Base-by-base conservation (phyloP, 1,140 invertebrate genomes). In the Drosophila ohnishii region DNA sequence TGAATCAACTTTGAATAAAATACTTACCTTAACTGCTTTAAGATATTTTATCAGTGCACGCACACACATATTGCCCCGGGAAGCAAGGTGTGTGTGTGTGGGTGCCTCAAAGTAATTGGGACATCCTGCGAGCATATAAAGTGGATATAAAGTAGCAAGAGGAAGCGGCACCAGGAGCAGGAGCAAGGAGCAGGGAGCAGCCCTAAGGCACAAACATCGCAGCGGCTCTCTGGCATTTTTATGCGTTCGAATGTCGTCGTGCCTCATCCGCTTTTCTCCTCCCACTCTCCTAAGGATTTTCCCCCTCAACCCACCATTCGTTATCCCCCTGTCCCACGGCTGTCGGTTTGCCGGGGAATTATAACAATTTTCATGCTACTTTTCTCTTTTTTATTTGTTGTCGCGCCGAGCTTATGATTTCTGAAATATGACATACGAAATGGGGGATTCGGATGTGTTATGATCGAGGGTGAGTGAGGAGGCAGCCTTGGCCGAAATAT, bases 81-180 rank as follows among this genome's bases (percentile, higher is more conserved):
- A 28, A 48, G 40, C 7, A 35, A 34, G 34, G 42, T 75, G 42
- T 53, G 51, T 62, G 42, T 57, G 51, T 62, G 64, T 25, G 67
- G 58, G 61, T 57, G 75, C 59, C 83, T 87, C 79, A 90, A 89
- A 88, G 80, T 88, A 88, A 88, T 88, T 88, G 85, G 85, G 83
- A 85, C 86, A 88, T 88, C 85, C 85, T 89, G 85, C 67, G 81
- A 85, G 85, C 86, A 90, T 85, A 88, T 85, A 87, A 87, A 89
- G 85, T 89, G 85, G 84, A 79, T 89, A 88, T 89, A 88, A 88
- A 89, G 81, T 81, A 89, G 81, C 81, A 75, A 76, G 76, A 67
- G 71, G 80, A 72, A 77, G 66, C 75, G 8, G 44, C 10, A 58
- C 35, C 74, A 75, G 51, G n/a, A 37, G 34, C n/a, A 30, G 60